Evolutionary conservation across 2,888 invertebrate genomes (phyloP).

Genomic region (Unio pictorum): DNA sequence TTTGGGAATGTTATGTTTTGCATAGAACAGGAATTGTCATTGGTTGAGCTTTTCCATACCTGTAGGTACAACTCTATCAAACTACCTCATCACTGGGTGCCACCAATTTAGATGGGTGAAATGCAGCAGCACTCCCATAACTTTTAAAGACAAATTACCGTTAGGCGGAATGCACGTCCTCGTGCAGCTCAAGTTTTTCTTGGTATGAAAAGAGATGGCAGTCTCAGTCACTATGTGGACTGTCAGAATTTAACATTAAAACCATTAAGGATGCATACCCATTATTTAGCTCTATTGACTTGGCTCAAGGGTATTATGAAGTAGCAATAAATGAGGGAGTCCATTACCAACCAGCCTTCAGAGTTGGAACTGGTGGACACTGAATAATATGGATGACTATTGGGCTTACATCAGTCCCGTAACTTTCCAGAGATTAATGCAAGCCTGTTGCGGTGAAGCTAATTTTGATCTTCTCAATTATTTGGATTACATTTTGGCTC

Average conservation of each 20-base stretch:
- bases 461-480: no score
- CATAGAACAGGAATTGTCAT: not conserved
- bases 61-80: not conserved
- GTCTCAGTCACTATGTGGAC: no score
- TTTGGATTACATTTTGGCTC: no score
- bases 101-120: no score
- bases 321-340: constrained; percentile 30
- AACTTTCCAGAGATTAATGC: constrained; percentile 25
- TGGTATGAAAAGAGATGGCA: no score
- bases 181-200: no score
- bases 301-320: constrained; percentile 45
- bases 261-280: not conserved
- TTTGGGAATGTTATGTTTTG: not conserved
- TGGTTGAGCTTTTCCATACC: not conserved
- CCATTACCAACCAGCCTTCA: constrained; percentile 41
- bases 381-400: constrained; percentile 20
- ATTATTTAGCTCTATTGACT: constrained; percentile 4
- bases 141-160: no score
- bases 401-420: constrained; percentile 29
- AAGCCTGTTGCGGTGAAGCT: no score
- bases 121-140: no score
- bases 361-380: constrained; percentile 15
- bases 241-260: no score
- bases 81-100: not conserved
- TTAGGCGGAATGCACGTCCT: no score